phyloP scores from a whole-genome alignment of 2,888 invertebrate species.

The Nymphalis urticae region DNA sequence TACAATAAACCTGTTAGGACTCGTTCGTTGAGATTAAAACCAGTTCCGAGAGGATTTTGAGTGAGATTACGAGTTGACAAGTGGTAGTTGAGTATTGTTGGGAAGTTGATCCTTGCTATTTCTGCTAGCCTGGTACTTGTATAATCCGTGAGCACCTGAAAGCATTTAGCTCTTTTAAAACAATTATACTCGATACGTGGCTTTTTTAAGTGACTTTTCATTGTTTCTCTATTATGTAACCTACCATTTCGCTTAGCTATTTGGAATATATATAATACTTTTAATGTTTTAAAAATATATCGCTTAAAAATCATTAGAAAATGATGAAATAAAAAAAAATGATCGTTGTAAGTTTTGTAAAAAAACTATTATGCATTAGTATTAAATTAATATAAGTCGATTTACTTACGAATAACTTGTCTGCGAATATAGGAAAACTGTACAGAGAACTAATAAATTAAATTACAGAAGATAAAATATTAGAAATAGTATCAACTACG shows the following conservation, averaged over 20 bases:
- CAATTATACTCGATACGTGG: conserved; percentile 27
- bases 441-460: no score
- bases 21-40: conserved; percentile 44
- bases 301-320: no score
- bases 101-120: conserved; percentile 44
- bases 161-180: conserved; percentile 31
- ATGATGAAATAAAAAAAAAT: no score
- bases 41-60: conserved; percentile 38
- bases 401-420: no score
- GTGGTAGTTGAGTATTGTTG: conserved; percentile 55
- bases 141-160: conserved; percentile 34
- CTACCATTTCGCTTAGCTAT: conserved; percentile 5
- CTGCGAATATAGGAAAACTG: no score
- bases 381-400: no score
- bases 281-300: not conserved
- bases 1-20: conserved; percentile 47
- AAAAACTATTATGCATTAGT: no score
- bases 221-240: conserved; percentile 5
- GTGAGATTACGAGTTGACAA: conserved; percentile 62
- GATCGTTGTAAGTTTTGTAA: no score
- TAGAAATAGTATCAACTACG: no score
- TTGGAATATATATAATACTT: not conserved
- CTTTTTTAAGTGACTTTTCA: conserved; percentile 10
- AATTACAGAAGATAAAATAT: no score
- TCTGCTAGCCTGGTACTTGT: conserved; percentile 39